A percentile compares a stretch with the other conserved stretches of the same genome.
Evolutionary conservation across 2,888 invertebrate genomes (phyloP).

Genomic region (Therioaphis trifolii): DNA sequence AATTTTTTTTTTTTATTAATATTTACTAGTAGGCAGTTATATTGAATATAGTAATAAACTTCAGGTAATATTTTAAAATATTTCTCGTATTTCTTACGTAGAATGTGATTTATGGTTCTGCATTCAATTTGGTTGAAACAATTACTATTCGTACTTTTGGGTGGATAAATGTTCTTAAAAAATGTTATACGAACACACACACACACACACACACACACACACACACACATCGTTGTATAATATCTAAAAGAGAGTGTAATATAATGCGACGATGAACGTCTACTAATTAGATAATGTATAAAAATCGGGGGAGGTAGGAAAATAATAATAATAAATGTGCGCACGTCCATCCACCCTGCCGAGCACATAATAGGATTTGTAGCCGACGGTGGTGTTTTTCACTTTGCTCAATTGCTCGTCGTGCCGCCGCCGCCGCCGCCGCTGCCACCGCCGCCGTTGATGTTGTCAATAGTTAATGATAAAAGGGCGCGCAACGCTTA

Average conservation of each 20-base stretch:
- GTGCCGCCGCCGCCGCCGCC: constrained; percentile 33
- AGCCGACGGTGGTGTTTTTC: constrained; percentile 54
- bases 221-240: background rate
- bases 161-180: background rate
- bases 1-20: too few relatives aligned
- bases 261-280: constrained; percentile 21
- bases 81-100: too few relatives aligned
- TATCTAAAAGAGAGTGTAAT: background rate
- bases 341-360: constrained; percentile 28
- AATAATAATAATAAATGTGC: constrained; percentile 50
- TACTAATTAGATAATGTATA: constrained; percentile 41
- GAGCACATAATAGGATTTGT: constrained; percentile 51
- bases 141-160: background rate
- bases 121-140: too few relatives aligned
- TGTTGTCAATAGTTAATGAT: constrained; percentile 61
- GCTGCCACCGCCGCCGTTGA: constrained; percentile 38
- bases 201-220: background rate
- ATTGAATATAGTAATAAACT: too few relatives aligned
- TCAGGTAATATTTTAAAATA: too few relatives aligned
- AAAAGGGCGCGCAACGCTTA: constrained; percentile 55
- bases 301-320: constrained; percentile 15
- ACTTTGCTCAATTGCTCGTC: constrained; percentile 60
- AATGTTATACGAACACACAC: background rate
- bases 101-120: too few relatives aligned
- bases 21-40: too few relatives aligned